A percentile compares a stretch with the other conserved stretches of the same genome.
phyloP scores from a whole-genome alignment of 2,888 invertebrate genomes.

The Lochmaea capreae region DNA sequence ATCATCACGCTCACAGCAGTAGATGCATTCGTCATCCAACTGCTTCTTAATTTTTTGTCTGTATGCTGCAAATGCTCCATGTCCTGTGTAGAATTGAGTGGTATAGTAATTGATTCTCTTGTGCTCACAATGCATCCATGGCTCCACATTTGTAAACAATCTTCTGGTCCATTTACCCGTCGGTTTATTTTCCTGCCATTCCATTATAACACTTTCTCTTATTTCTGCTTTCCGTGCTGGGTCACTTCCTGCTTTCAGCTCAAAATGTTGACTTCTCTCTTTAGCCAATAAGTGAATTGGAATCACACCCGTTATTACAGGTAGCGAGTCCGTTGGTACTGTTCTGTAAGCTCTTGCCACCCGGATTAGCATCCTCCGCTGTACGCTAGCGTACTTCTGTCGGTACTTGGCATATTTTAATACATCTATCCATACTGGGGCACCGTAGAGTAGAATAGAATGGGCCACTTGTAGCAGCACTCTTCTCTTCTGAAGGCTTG shows the following conservation, averaged over 20 bases:
- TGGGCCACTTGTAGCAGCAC: background rate
- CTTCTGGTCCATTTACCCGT: background rate
- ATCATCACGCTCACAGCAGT: background rate
- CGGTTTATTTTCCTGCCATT: background rate
- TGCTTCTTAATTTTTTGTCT: background rate
- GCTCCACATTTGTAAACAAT: background rate
- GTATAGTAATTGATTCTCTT: background rate
- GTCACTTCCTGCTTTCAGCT: background rate
- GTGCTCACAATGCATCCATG: background rate
- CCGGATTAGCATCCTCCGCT: background rate
- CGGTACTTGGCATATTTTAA: background rate
- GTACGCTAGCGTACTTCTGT: background rate
- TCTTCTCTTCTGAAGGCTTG: background rate
- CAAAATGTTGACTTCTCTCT: background rate
- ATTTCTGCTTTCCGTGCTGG: background rate
- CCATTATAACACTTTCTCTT: background rate
- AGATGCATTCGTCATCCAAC: background rate
- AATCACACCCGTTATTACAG: background rate
- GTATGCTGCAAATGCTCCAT: background rate
- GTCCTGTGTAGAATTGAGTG: background rate
- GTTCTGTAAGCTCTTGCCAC: slow-evolving; percentile 6
- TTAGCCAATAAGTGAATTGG: background rate
- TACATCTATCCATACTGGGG: background rate
- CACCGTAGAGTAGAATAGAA: background rate
- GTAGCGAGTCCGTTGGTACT: background rate